phyloP scores from a whole-genome alignment of 2,797 vertebrate species.

The Eptatretus atami region DNA sequence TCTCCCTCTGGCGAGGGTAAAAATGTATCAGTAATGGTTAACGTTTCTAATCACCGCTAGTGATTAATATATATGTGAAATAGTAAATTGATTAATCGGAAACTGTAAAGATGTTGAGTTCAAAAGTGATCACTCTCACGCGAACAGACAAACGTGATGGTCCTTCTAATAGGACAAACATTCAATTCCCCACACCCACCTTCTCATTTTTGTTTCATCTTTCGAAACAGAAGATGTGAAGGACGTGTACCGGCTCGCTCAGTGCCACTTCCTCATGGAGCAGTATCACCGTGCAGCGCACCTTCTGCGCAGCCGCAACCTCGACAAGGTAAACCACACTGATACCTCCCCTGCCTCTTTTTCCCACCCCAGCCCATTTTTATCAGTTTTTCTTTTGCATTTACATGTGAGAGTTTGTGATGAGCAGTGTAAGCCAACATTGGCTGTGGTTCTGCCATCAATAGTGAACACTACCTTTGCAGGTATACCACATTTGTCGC shows the following conservation, averaged over 20 bases:
- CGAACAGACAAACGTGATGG: too few species aligned
- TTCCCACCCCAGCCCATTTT: background rate
- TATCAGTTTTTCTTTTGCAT: background rate
- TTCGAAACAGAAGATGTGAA: constrained; percentile 45
- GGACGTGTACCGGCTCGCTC: constrained; percentile 89
- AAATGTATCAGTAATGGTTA: too few species aligned
- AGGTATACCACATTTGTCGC: background rate
- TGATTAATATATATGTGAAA: too few species aligned
- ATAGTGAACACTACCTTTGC: background rate
- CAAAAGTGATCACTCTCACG: too few species aligned
- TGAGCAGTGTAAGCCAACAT: too few species aligned
- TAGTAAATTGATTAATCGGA: too few species aligned
- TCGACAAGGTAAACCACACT: background rate
- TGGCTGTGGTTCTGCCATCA: background rate
- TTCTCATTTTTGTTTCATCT: background rate
- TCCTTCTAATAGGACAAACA: too few species aligned
- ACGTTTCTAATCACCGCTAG: too few species aligned
- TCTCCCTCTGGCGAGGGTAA: too few species aligned
- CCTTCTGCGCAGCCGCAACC: constrained; percentile 23
- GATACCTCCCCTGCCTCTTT: background rate
- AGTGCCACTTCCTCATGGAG: constrained; percentile 80
- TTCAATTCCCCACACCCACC: too few species aligned
- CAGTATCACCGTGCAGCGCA: constrained; percentile 94
- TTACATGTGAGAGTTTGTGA: background rate
- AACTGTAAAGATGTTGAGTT: too few species aligned